phyloP scores from a whole-genome alignment of 2,888 invertebrate genomes.

The Tetragonisca angustula region DNA sequence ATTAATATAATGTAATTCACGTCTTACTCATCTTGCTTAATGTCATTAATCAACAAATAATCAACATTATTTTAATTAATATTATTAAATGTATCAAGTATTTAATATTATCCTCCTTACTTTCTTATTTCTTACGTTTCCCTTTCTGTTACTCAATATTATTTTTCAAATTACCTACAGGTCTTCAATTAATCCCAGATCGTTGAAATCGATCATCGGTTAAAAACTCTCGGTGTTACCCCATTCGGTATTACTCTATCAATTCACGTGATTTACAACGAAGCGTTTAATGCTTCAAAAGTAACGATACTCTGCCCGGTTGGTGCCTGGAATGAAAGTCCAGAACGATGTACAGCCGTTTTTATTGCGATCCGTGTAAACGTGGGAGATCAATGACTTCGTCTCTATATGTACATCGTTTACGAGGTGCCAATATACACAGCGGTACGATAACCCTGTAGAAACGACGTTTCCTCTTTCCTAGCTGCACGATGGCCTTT shows the following conservation, averaged over 20 bases:
- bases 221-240: too few relatives aligned
- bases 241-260: background rate
- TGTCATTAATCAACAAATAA: too few relatives aligned
- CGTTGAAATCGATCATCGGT: too few relatives aligned
- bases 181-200: background rate
- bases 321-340: slow-evolving; percentile 19
- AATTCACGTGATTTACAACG: slow-evolving; percentile 1
- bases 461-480: slow-evolving; percentile 23
- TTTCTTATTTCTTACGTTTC: too few relatives aligned
- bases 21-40: too few relatives aligned
- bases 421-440: slow-evolving; percentile 47
- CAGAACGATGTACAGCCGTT: slow-evolving; percentile 12
- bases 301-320: slow-evolving; percentile 11
- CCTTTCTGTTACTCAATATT: too few relatives aligned
- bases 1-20: too few relatives aligned
- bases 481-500: slow-evolving; percentile 16
- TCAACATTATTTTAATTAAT: too few relatives aligned
- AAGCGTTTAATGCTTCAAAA: background rate
- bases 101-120: too few relatives aligned
- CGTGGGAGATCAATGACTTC: slow-evolving; percentile 38
- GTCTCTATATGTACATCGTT: slow-evolving; percentile 24
- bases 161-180: background rate
- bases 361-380: slow-evolving; percentile 39
- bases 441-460: slow-evolving; percentile 26
- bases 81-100: too few relatives aligned